Evolutionary conservation across 2,888 invertebrate genomes (phyloP).

Genomic region (Himalopsyche anomala): DNA sequence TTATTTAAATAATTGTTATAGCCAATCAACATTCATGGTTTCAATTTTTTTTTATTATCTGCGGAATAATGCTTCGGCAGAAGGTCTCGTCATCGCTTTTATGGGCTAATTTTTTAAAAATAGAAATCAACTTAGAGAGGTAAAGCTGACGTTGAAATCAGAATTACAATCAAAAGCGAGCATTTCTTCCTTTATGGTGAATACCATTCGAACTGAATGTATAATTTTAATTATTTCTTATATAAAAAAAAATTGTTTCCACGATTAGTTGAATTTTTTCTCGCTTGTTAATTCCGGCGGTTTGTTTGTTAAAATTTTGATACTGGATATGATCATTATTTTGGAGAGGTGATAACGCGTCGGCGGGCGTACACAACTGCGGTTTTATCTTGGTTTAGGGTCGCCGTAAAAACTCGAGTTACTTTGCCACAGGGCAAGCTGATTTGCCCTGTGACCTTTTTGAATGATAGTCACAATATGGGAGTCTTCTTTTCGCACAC

Average conservation of each 20-base stretch:
- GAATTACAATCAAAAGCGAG: no score
- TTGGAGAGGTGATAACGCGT: not conserved
- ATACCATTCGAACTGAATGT: no score
- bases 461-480: not conserved
- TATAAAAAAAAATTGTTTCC: no score
- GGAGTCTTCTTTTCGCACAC: constrained; percentile 9
- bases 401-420: constrained; percentile 39
- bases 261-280: not conserved
- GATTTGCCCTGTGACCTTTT: constrained; percentile 67
- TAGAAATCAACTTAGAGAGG: no score
- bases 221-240: not conserved
- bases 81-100: no score
- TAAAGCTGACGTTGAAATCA: no score
- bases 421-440: constrained; percentile 56
- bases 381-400: constrained; percentile 19
- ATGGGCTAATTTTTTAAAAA: no score
- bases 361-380: not conserved
- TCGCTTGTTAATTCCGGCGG: constrained; percentile 13
- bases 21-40: no score
- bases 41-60: no score
- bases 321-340: not conserved
- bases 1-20: no score
- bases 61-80: no score
- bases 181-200: no score
- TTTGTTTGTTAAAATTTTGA: constrained; percentile 65